These are phyloP conservation scores for Lepisosteus oculatus DNA, from an alignment of 2,113 vertebrate species.

Conservation along the genomic window DNA sequence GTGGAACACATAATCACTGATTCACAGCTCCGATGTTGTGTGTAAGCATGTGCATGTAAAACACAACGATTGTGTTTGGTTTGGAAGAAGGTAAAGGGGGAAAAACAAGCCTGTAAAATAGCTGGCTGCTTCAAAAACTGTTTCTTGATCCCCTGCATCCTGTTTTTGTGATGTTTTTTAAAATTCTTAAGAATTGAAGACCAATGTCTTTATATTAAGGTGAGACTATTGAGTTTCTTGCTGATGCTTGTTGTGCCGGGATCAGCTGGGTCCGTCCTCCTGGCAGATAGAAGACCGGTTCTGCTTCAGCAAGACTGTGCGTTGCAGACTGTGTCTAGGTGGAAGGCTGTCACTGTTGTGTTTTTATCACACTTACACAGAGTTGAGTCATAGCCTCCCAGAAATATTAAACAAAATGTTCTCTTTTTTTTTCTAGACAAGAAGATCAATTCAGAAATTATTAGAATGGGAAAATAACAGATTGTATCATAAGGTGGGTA, in stretches of 20 bases:
- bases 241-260: background rate
- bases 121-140: background rate
- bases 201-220: no score
- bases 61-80: slow-evolving; percentile 41
- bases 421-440: slow-evolving; percentile 74
- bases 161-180: background rate
- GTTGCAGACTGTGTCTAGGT: background rate
- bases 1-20: slow-evolving; percentile 43
- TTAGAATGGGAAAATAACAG: slow-evolving; percentile 99
- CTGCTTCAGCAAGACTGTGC: background rate
- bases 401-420: no score
- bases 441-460: slow-evolving; percentile 95
- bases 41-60: slow-evolving; percentile 38
- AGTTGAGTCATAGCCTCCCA: no score
- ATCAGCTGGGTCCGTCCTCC: background rate
- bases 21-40: slow-evolving; percentile 24
- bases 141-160: background rate
- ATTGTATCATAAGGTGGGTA: slow-evolving; percentile 94
- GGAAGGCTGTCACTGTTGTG: background rate
- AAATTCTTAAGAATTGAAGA: no score
- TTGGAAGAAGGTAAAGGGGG: slow-evolving; percentile 55
- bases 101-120: slow-evolving; percentile 62
- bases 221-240: background rate
- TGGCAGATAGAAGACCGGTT: background rate
- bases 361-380: no score